Evolutionary conservation across 2,888 invertebrate genomes (phyloP).

Genomic region (Chromoteleia sp.): DNA sequence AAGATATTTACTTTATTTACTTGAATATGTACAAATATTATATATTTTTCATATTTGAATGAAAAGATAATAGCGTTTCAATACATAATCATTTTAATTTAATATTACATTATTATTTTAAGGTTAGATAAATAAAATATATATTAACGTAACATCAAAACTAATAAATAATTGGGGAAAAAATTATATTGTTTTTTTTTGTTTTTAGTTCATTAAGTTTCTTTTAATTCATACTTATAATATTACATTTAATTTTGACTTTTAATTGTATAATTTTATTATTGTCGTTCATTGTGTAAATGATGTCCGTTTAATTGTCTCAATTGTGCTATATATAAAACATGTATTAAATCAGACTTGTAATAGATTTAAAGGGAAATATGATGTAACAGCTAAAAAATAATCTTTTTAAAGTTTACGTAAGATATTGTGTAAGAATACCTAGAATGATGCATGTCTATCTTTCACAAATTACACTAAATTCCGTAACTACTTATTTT

Average conservation of each 20-base stretch:
- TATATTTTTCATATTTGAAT: no score
- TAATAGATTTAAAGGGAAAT: background rate
- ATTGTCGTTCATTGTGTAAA: background rate
- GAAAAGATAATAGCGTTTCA: no score
- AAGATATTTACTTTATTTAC: no score
- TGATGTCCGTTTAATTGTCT: background rate
- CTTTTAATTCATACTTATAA: background rate
- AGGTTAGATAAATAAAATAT: no score
- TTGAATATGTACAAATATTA: no score
- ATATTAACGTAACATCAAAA: no score
- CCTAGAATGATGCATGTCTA: background rate
- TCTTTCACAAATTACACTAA: constrained; percentile 8
- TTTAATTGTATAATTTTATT: background rate
- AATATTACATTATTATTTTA: no score
- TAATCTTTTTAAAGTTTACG: constrained; percentile 18
- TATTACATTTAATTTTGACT: constrained; percentile 15
- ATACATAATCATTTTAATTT: no score
- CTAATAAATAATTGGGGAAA: no score
- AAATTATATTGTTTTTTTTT: no score
- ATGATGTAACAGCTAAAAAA: constrained; percentile 22
- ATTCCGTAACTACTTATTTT: background rate
- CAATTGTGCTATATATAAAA: background rate
- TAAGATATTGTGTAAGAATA: constrained; percentile 16
- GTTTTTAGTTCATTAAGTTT: no score
- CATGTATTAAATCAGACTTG: background rate